Conservation (phyloP, 1,140 invertebrate genomes). For the Cyclina sinensis region DNA sequence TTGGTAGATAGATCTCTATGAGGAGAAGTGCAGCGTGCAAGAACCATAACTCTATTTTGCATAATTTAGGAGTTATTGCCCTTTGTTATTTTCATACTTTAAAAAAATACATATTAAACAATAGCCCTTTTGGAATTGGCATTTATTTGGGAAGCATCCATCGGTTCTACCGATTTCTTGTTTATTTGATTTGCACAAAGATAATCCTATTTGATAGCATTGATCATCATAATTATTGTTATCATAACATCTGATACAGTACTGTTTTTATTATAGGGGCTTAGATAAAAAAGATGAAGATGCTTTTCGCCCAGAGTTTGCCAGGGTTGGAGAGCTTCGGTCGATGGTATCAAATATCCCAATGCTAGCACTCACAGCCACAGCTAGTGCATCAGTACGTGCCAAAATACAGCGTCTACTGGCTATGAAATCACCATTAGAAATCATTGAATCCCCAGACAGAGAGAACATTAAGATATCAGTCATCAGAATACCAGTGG, state of each 20-base stretch:
- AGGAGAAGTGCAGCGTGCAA: too few species aligned
- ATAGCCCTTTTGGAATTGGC: too few species aligned
- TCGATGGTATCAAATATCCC: background rate
- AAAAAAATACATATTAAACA: too few species aligned
- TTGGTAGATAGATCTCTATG: too few species aligned
- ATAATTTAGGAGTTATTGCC: too few species aligned
- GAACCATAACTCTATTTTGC: too few species aligned
- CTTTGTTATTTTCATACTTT: too few species aligned
- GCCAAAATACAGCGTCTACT: background rate
- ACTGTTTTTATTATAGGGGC: slow-evolving; percentile 2
- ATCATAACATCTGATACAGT: background rate
- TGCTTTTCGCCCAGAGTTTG: slow-evolving; percentile 5
- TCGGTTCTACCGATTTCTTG: too few species aligned
- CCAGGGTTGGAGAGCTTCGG: background rate
- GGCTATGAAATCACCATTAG: background rate
- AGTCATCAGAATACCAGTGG: slow-evolving; percentile 5
- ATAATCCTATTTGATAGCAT: too few species aligned
- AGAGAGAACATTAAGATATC: slow-evolving; percentile 68
- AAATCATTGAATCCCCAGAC: slow-evolving; percentile 53
- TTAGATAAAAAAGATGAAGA: slow-evolving; percentile 11
- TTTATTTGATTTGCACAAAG: too few species aligned
- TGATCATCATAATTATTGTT: too few species aligned
- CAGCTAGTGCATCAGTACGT: background rate
- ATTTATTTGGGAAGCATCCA: too few species aligned
- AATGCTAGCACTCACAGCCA: slow-evolving; percentile 31